Evolutionary conservation across 2,113 vertebrate species (phyloP), one percentile per base, ranked within the genome.

Genomic region (Callipepla squamata): DNA sequence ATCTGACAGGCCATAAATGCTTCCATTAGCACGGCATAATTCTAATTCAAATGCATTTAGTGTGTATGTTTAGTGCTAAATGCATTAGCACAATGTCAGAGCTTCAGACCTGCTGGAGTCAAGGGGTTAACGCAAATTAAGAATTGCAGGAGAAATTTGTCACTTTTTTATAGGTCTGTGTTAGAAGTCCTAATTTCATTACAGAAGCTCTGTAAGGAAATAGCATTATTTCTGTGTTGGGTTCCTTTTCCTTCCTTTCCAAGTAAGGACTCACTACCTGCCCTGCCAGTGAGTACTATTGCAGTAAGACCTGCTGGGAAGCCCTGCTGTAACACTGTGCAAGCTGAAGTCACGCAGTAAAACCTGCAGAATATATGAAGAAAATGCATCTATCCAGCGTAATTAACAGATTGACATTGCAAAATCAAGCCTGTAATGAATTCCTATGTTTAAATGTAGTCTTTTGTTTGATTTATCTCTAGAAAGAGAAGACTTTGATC

Each of bases 81-180:
- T 94, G 90, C 93, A 91, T 96, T 96, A 94, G 90, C 96, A 92
- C 95, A 59, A 72, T 93, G 96, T 96, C 96, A 96, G 87, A 95
- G 85, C 88, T 92, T 51, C 76, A 92, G 96, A 92, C 90, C 94
- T 7, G 57, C 92, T 84, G 34, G 11, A 94, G 94, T 93, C 93
- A 93, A 68, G 80, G 80, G 93, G 93, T 95, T 96, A 96, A 96
- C 92, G 17, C 87, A 94, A 95, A 96, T 96, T 96, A 96, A 90
- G 93, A 66, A 86, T 63, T 94, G 93, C 80, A 76, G 78, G 69
- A 81, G 86, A 93, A 87, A 94, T 91, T 95, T 96, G 93, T 92
- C 94, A 90, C 80, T 84, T 80, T 80, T 81, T 94, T 91, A 94
- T 93, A 83, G 94, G 85, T 95, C 81, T 75, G 73, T 86, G 77